Base-by-base conservation (phyloP, 2,113 vertebrate species). In the Actenoides lindsayi region DNA sequence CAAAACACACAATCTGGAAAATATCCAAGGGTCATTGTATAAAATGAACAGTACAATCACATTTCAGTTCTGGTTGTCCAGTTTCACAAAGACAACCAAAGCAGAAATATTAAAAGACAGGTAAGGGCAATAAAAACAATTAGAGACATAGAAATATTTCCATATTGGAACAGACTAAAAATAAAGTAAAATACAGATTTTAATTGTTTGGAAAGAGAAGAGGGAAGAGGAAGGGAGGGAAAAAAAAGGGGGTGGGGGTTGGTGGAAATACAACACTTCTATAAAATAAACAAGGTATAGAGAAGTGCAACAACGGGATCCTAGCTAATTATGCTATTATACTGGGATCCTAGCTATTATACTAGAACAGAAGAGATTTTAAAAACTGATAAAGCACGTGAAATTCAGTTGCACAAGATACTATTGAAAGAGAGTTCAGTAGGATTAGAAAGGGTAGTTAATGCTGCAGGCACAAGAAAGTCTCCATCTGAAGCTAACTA, bases 1-100 rank as follows among this genome's bases (percentile, higher is more conserved):
- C 44, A 65, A 57, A 92, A 91, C 39, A 83, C 92, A 68, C 76
- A 77, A 67, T 67, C 24, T 80, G 25, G n/a, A 92, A 96, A 81
- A 81, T 35, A 93, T 50, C 28, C 54, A 50, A 92, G 68, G 74
- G 68, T 13, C 54, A 50, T 77, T 90, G 68, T 24, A 62, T 56
- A 69, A 93, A 83, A 92, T 69, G n/a, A 83, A 35, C 23, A 7
- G 28, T 37, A 69, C 33, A 53, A 76, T 69, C 67, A 44, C 64
- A 83, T 80, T 77, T 68, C 44, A 57, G 10, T 88, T 96, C 63
- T 69, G 39, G 71, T 50, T 88, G 76, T 88, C 48, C 44, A 65
- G 18, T 85, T 88, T 48, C 57, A 83, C 48, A 69, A 42, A 56
- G 31, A 67, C 46, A 87, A 76, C 9, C 5, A 70, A 56, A 56